Evolutionary conservation across 2,888 invertebrate species (phyloP), one percentile per base, ranked within the genome.

Genomic region (Eucriotettix oculatus): DNA sequence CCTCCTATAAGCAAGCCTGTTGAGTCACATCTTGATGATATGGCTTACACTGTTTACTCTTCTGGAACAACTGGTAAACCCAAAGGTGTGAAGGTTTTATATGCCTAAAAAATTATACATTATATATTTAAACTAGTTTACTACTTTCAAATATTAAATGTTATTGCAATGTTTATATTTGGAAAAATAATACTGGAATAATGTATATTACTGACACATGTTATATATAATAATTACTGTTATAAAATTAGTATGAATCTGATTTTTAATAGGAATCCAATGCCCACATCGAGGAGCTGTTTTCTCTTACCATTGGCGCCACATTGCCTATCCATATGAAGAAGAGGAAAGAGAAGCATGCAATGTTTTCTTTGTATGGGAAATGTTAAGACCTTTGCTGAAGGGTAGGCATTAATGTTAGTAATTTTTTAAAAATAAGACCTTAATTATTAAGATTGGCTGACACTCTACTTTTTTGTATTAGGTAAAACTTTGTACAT

Each of bases 361-460:
- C 58, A 68, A 68, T 64, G 64, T 68, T 42, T 68, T 68, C 62
- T 68, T 68, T 56, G 67, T 68, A 10, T 68, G 68, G 68, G 68
- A 68, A 64, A 68, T 68, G 67, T 56, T 68, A 10, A 61, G 68
- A 55, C 68, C 68, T 40, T 60, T 68, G 10, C 56, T 67, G 12
- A 66, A 66, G 65, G 68, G 68, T 67, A 58, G 42, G 29, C 7
- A 7, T 42, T 54, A 1, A 7, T 10, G 9, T 53, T 54, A 52
- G 10, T 16, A 11, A 16, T 10, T 9, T 2, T 29, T 16, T 52
- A 16, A 42, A 42, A n/a, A 29, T 29, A 5, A 29, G 3, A 29
- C 29, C 29, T 29, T 29, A 29, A 29, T 29, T 29, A 29, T 29
- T 29, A 29, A 29, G 29, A 42, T 5, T 56, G 3, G 14, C 16